Evolutionary conservation across 2,888 invertebrate genomes (phyloP).

Genomic region (Leistus spinibarbis): DNA sequence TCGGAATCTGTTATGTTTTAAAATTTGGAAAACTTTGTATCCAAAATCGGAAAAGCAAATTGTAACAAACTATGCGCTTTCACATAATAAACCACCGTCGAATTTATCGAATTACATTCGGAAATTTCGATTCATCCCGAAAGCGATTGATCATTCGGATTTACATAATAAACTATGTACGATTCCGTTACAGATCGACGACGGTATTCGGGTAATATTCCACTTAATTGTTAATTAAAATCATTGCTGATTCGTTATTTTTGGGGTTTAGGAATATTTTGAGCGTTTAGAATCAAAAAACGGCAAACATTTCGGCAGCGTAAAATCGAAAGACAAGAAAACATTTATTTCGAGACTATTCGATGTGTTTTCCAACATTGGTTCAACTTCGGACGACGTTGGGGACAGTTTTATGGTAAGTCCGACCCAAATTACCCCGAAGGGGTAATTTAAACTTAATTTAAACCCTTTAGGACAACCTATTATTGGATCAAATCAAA

Average conservation of each 20-base stretch:
- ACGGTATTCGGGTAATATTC: conserved; percentile 18
- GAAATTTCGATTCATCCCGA: conserved; percentile 21
- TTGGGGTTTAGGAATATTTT: conserved; percentile 20
- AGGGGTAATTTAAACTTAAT: too few species aligned
- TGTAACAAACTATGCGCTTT: conserved; percentile 12
- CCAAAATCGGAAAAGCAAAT: conserved; percentile 18
- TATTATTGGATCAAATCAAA: neutral
- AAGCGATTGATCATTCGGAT: neutral
- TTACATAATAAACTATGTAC: conserved; percentile 10
- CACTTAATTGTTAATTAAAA: neutral
- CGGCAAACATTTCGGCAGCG: neutral
- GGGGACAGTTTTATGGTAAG: neutral
- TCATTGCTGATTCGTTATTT: neutral
- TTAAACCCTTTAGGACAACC: neutral
- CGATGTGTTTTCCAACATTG: neutral
- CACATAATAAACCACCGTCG: conserved; percentile 12
- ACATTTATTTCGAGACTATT: conserved; percentile 23
- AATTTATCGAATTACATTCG: conserved; percentile 10
- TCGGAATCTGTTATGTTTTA: conserved; percentile 21
- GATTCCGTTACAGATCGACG: conserved; percentile 15
- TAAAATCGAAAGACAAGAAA: conserved; percentile 5
- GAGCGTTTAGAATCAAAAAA: conserved; percentile 9
- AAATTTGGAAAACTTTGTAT: conserved; percentile 29
- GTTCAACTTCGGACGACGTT: neutral
- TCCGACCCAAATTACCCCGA: too few species aligned